Conservation (phyloP, 2,113 vertebrate genomes). For the Hydrochoerus hydrochaeris region DNA sequence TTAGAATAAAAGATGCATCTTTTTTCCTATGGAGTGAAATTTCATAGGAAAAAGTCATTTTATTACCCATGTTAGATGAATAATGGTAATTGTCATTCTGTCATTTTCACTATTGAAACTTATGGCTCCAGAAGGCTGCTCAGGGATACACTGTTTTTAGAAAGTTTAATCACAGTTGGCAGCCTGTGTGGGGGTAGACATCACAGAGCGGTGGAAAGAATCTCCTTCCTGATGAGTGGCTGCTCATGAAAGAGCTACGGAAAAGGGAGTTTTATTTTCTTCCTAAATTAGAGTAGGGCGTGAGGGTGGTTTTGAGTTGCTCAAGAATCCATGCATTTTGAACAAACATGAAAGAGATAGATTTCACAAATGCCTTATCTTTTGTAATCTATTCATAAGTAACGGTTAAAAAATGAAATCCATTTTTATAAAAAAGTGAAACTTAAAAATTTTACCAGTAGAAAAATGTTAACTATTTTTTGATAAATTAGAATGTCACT, state of each 20-base stretch:
- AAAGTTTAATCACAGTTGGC: slow-evolving; percentile 53
- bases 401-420: not conserved
- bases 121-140: slow-evolving; percentile 29
- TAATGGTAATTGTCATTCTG: slow-evolving; percentile 51
- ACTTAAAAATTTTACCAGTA: not conserved
- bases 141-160: slow-evolving; percentile 15
- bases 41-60: slow-evolving; percentile 36
- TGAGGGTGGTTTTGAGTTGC: not conserved
- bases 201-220: not conserved
- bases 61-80: slow-evolving; percentile 45
- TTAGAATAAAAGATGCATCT: slow-evolving; percentile 15
- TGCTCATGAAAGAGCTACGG: slow-evolving; percentile 37
- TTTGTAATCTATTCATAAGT: not conserved
- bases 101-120: slow-evolving; percentile 55
- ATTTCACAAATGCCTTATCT: not conserved
- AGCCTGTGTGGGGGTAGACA: not conserved
- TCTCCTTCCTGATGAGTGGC: not conserved
- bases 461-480: not conserved
- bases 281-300: slow-evolving; percentile 9
- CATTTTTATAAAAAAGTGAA: not conserved
- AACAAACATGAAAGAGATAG: not conserved
- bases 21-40: slow-evolving; percentile 24
- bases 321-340: not conserved
- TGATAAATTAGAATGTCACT: not conserved
- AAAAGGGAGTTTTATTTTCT: slow-evolving; percentile 37